Base-by-base conservation (phyloP, 2,113 vertebrate genomes). In the Columbina picui region DNA sequence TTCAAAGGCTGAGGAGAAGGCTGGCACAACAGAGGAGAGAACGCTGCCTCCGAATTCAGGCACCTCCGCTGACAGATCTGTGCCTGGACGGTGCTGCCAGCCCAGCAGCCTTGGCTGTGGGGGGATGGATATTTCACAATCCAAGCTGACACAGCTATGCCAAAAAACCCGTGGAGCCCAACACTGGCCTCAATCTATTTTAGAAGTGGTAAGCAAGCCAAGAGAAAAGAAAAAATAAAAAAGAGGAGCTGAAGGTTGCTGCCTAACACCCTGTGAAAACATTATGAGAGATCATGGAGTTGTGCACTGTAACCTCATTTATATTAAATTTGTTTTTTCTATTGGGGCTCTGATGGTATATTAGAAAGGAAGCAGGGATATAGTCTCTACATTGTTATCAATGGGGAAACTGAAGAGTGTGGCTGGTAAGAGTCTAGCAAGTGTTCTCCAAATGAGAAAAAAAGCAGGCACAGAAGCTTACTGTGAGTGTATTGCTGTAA, bases 51-150 rank as follows among this genome's bases (percentile, higher is more conserved):
- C 4, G 10, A 78, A 67, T 84, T 86, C 39, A 52, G 0, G 1
- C 2, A 2, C 20, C 25, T 84, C 60, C 8, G 21, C n/a, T 0
- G 17, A 79, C 30, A 22, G 49, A n/a, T 34, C 38, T 50, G 79
- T 0, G 0, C 38, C 43, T 0, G 0, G 17, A 59, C 34, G 3
- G 2, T 0, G 0, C 25, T 65, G 47, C 77, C 81, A 81, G n/a
- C 38, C 50, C 77, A 30, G 92, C 69, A 89, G 78, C 53, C 41
- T 84, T 81, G 92, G 90, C 92, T 0, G 0, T 45, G 43, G 2
- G 49, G 39, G n/a, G 47, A 11, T 1, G 34, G 59, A 25, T 26
- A 36, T 78, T 25, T 79, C 61, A 70, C 86, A 87, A 82, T 89
- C 85, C 85, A 70, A 92, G 30, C 50, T 57, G 56, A 74, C 53